Conservation (phyloP, 2,113 vertebrate species). For the Macheiramphus alcinus region DNA sequence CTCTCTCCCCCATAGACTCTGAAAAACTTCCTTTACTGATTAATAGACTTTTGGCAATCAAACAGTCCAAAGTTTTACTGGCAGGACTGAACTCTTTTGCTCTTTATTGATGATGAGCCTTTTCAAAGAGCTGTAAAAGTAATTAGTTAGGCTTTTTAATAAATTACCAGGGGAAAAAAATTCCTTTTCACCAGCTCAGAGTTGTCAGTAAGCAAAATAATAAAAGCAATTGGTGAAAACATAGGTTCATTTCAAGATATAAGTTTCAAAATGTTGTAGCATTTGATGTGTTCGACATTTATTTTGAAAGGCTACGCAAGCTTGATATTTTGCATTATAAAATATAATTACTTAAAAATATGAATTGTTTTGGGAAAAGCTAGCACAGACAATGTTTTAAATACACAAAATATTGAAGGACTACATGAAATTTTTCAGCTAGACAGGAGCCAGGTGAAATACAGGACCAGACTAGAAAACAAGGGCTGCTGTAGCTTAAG, state of each 20-base stretch:
- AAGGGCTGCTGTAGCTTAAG: not conserved
- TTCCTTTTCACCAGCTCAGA: not conserved
- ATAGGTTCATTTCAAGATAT: not conserved
- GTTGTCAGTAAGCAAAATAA: not conserved
- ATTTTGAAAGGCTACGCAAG: not conserved
- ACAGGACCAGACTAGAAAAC: not conserved
- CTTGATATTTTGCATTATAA: not conserved
- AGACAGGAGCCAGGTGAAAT: not conserved
- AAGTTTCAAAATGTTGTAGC: not conserved
- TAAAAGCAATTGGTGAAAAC: not conserved
- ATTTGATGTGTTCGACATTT: not conserved
- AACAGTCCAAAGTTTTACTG: constrained; percentile 20
- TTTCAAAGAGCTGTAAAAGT: not conserved
- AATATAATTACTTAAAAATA: not conserved
- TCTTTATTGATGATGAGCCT: not conserved
- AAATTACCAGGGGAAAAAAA: not conserved
- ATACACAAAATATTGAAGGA: not conserved
- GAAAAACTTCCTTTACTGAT: constrained; percentile 7
- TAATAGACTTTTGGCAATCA: constrained; percentile 22
- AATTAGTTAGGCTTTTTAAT: not conserved
- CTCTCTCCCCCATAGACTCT: not conserved
- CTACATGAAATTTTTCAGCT: not conserved
- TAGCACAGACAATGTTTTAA: not conserved
- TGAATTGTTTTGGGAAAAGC: not conserved
- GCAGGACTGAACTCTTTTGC: not conserved